Conservation (phyloP, 2,888 invertebrate species). For the Drosophila nigricruria region DNA sequence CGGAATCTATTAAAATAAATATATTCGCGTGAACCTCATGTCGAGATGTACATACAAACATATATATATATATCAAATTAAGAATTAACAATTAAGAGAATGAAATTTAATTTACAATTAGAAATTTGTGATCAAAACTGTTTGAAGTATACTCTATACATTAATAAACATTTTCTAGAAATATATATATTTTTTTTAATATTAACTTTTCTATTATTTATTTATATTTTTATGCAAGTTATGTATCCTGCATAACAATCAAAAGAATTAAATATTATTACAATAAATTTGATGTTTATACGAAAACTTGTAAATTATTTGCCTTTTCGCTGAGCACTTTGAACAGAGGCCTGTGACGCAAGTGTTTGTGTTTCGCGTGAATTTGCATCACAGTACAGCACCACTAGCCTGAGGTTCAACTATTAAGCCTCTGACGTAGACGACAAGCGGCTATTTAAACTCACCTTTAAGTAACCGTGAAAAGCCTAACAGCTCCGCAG, state of each 20-base stretch:
- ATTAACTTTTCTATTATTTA: neutral
- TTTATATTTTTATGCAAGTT: neutral
- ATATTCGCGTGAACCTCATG: constrained; percentile 19
- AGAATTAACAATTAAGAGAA: neutral
- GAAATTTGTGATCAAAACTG: neutral
- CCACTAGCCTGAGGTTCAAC: constrained; percentile 30
- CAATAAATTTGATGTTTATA: neutral
- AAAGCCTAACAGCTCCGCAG: constrained; percentile 35
- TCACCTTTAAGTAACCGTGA: constrained; percentile 79
- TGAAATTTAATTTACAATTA: neutral
- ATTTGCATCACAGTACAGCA: constrained; percentile 22
- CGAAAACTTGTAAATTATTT: neutral
- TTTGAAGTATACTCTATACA: too few species aligned
- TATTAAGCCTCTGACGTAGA: constrained; percentile 36
- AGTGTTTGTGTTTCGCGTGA: constrained; percentile 25
- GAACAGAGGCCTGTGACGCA: constrained; percentile 36
- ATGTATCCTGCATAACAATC: neutral
- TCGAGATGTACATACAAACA: constrained; percentile 3
- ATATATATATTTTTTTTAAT: neutral
- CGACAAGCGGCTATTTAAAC: constrained; percentile 14
- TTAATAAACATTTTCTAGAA: neutral
- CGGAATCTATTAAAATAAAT: constrained; percentile 25
- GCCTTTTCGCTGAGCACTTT: constrained; percentile 3
- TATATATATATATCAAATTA: neutral
- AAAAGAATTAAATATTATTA: neutral